phyloP scores from a whole-genome alignment of 2,888 invertebrate species.

The Drosophila infuscata region DNA sequence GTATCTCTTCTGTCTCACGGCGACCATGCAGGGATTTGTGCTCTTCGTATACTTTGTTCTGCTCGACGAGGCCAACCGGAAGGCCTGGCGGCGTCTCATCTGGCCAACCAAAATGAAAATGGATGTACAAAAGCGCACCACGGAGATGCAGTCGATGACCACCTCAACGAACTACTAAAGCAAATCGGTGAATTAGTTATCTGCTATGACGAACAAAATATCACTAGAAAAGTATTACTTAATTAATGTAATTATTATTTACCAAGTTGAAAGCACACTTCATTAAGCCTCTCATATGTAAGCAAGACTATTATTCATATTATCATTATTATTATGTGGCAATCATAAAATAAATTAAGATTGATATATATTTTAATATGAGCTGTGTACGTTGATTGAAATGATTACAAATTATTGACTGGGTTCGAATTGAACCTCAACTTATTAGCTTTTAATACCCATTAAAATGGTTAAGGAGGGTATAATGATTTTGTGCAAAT shows the following conservation, averaged over 20 bases:
- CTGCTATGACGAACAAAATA: conserved; percentile 53
- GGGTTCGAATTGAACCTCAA: not conserved
- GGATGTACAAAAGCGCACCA: conserved; percentile 42
- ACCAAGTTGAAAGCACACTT: not conserved
- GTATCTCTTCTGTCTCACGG: conserved; percentile 88
- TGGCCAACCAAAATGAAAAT: conserved; percentile 41
- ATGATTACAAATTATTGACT: not conserved
- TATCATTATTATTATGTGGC: not conserved
- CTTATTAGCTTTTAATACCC: no score
- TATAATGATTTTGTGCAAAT: no score
- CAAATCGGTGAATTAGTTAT: conserved; percentile 4
- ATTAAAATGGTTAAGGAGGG: no score
- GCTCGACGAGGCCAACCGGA: conserved; percentile 86
- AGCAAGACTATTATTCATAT: not conserved
- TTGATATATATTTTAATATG: not conserved
- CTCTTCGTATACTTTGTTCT: conserved; percentile 88
- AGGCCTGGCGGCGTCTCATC: conserved; percentile 51
- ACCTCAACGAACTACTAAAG: conserved; percentile 36
- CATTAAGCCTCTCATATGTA: not conserved
- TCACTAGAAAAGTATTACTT: conserved; percentile 17
- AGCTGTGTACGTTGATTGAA: not conserved
- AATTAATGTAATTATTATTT: conserved; percentile 24
- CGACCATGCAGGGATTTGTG: conserved; percentile 88
- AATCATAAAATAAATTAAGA: not conserved
- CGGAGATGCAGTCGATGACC: conserved; percentile 52